Conservation (phyloP, 2,113 vertebrate species). For the Cnemophilus loriae region DNA sequence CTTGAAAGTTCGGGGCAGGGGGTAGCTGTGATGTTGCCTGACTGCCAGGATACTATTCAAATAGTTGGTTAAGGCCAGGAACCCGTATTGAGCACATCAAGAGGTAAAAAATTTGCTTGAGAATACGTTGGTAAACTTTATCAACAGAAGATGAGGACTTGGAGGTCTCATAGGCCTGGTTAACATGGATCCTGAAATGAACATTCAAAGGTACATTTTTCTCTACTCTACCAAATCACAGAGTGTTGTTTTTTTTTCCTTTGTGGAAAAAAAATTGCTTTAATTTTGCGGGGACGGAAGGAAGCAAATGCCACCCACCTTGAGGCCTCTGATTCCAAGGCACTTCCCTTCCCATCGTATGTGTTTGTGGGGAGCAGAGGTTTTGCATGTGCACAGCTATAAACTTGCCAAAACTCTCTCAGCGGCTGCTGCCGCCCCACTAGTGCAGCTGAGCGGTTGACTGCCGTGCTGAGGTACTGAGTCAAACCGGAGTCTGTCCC, state of each 20-base stretch:
- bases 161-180: not conserved
- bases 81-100: not conserved
- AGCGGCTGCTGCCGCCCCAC: not conserved
- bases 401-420: not conserved
- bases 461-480: not conserved
- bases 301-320: conserved; percentile 1
- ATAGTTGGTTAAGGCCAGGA: not conserved
- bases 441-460: not conserved
- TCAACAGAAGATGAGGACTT: not conserved
- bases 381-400: not conserved
- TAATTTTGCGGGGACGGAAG: not conserved
- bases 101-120: not conserved
- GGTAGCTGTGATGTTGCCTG: not conserved
- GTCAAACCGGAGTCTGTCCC: not conserved
- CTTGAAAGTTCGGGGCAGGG: not conserved
- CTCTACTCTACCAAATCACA: not conserved
- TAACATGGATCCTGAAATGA: not conserved
- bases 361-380: conserved; percentile 7
- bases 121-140: not conserved
- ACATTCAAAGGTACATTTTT: not conserved
- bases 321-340: conserved; percentile 8
- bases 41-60: not conserved
- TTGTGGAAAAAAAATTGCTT: not conserved
- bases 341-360: not conserved
- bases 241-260: not conserved